phyloP scores from a whole-genome alignment of 2,888 invertebrate genomes.

The Cecidostiba fungosa region DNA sequence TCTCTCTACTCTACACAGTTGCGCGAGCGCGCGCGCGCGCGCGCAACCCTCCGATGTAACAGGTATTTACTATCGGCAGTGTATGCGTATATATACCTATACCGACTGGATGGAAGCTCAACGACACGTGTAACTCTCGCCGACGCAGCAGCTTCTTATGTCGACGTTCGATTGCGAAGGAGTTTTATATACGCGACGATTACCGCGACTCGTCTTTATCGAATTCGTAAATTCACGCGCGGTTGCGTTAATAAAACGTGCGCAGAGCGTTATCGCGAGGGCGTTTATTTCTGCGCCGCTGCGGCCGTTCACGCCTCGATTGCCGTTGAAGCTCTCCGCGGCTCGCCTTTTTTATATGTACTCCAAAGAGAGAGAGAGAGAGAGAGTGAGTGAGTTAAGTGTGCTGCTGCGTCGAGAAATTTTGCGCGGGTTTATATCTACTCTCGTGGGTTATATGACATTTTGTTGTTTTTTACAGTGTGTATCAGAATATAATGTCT shows the following conservation, averaged over 20 bases:
- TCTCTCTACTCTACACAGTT: background rate
- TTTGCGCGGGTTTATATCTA: too few relatives aligned
- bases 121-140: constrained; percentile 36
- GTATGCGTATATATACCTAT: background rate
- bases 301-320: background rate
- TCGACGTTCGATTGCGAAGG: background rate
- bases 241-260: background rate
- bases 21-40: constrained; percentile 19
- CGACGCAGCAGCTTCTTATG: background rate
- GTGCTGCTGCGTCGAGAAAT: too few relatives aligned
- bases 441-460: too few relatives aligned
- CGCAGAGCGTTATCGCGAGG: background rate
- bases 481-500: too few relatives aligned
- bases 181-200: background rate
- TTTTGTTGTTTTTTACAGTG: too few relatives aligned
- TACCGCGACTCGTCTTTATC: background rate
- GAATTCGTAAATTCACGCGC: background rate
- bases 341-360: background rate
- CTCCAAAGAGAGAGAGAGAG: background rate
- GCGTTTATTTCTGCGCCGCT: background rate
- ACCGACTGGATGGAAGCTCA: constrained; percentile 21
- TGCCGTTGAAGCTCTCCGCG: background rate
- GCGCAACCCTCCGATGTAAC: constrained; percentile 24
- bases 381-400: too few relatives aligned
- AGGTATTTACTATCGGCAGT: constrained; percentile 37